phyloP scores from a whole-genome alignment of 2,113 vertebrate species.

The Willisornis vidua region DNA sequence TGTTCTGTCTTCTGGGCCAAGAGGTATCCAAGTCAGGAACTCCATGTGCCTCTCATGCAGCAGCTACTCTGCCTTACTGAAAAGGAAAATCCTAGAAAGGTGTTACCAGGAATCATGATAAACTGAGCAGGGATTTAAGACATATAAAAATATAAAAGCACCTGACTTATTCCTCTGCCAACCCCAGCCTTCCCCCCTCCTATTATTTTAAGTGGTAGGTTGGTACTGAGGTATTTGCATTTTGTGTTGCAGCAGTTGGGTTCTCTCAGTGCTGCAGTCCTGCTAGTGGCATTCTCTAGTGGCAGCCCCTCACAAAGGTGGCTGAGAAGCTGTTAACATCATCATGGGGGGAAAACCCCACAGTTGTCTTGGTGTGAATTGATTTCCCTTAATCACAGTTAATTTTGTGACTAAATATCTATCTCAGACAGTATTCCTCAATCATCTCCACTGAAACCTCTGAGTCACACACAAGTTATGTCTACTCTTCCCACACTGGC shows the following conservation, averaged over 20 bases:
- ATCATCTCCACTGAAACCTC: background rate
- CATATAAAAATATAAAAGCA: background rate
- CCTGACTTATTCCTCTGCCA: background rate
- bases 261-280: background rate
- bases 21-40: fast-evolving
- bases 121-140: background rate
- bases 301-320: background rate
- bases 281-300: background rate
- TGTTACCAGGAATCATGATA: background rate
- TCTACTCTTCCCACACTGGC: background rate
- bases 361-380: background rate
- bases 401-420: background rate
- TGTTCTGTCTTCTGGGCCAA: background rate
- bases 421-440: background rate
- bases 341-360: background rate
- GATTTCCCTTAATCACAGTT: background rate
- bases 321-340: background rate
- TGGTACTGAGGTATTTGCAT: background rate
- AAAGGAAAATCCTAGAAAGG: background rate
- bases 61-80: background rate
- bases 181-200: fast-evolving
- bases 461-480: background rate
- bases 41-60: background rate
- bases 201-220: background rate
- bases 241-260: background rate